A percentile compares a stretch with the other conserved stretches of the same genome.
These are phyloP conservation scores for Typhlichthys subterraneus DNA, from an alignment of 2,797 vertebrate species.

Conservation along the genomic window DNA sequence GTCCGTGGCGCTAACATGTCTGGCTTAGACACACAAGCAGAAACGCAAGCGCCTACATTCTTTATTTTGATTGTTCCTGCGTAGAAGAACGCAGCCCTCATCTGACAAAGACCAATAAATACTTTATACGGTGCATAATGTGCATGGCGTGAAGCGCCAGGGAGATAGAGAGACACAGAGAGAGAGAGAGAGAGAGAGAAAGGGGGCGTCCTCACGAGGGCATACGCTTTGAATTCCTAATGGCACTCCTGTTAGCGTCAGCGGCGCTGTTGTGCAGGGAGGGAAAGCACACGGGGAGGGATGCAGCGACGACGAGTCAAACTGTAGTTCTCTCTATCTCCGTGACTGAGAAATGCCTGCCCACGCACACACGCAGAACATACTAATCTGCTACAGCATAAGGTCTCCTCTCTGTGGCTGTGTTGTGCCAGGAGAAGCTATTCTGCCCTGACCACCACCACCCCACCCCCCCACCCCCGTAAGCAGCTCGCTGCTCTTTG, in stretches of 20 bases:
- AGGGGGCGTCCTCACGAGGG: slow-evolving; percentile 79
- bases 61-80: slow-evolving; percentile 66
- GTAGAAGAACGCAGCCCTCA: slow-evolving; percentile 64
- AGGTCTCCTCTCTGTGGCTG: slow-evolving; percentile 78
- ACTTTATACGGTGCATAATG: slow-evolving; percentile 86
- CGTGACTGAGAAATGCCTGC: slow-evolving; percentile 22
- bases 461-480: slow-evolving; percentile 73
- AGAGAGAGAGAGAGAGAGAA: slow-evolving; percentile 51
- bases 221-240: slow-evolving; percentile 85
- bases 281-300: slow-evolving; percentile 63
- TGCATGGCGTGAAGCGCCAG: slow-evolving; percentile 76
- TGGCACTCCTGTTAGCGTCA: slow-evolving; percentile 81
- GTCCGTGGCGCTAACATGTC: slow-evolving; percentile 33
- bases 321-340: slow-evolving; percentile 54
- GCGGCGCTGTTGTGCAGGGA: slow-evolving; percentile 65
- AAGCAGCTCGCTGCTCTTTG: slow-evolving; percentile 75
- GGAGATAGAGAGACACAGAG: slow-evolving; percentile 33
- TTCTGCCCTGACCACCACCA: slow-evolving; percentile 75
- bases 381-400: slow-evolving; percentile 72
- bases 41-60: slow-evolving; percentile 39
- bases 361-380: slow-evolving; percentile 26
- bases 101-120: slow-evolving; percentile 85
- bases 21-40: slow-evolving; percentile 31
- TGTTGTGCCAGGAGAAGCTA: slow-evolving; percentile 76
- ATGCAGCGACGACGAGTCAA: slow-evolving; percentile 59